Percentiles rank a stretch among this genome's conserved stretches.
Evolutionary conservation across 1,140 invertebrate species (phyloP).

Genomic region (Matsumurasca onukii): DNA sequence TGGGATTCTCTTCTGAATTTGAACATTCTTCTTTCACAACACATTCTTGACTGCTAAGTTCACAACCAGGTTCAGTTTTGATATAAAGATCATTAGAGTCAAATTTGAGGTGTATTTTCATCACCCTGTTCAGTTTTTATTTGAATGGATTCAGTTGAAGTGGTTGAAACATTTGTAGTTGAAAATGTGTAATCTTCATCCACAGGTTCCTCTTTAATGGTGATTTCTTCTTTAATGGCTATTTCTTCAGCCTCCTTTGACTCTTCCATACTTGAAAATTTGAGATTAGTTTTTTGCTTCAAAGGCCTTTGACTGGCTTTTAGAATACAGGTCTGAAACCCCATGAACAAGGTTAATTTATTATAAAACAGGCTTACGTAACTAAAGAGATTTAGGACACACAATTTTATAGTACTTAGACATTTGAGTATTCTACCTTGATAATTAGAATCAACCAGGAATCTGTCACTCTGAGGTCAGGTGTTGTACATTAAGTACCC

Average conservation of each 20-base stretch:
- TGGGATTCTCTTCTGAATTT: neutral
- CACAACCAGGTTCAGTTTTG: neutral
- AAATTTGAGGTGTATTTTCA: neutral
- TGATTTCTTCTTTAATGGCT: neutral
- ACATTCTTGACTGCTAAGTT: neutral
- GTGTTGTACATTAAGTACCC: too few relatives aligned
- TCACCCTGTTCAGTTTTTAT: neutral
- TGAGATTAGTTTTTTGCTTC: too few relatives aligned
- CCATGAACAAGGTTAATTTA: too few relatives aligned
- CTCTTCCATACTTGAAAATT: too few relatives aligned
- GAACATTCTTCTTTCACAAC: neutral
- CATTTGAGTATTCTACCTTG: too few relatives aligned
- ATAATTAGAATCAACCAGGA: too few relatives aligned
- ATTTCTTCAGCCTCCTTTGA: neutral
- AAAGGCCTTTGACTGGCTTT: too few relatives aligned
- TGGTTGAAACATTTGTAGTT: neutral
- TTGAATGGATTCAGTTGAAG: neutral
- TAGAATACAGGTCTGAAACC: too few relatives aligned
- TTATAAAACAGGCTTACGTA: too few relatives aligned
- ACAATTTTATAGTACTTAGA: too few relatives aligned
- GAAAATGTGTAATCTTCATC: neutral
- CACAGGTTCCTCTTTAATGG: neutral
- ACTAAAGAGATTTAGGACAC: too few relatives aligned
- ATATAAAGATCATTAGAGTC: neutral
- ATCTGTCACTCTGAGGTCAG: too few relatives aligned